These are phyloP conservation scores for Galagoides demidoff DNA, from an alignment of 2,797 vertebrate species.

Conservation along the genomic window DNA sequence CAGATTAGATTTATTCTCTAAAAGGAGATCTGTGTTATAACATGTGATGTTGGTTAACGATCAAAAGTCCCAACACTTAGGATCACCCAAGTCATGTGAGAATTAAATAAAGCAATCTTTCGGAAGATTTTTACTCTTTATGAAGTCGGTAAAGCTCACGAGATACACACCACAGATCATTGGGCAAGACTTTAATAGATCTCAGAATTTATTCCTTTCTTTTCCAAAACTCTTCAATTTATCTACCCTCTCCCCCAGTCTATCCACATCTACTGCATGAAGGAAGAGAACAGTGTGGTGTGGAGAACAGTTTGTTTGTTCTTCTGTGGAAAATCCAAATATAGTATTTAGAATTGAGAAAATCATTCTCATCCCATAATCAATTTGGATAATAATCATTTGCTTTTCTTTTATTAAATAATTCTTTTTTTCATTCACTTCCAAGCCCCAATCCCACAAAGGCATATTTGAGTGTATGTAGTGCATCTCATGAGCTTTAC, in stretches of 20 bases:
- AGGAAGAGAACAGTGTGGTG: background rate
- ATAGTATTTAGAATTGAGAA: background rate
- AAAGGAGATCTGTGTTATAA: background rate
- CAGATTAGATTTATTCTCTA: background rate
- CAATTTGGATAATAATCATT: background rate
- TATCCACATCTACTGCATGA: background rate
- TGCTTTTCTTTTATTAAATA: constrained; percentile 3
- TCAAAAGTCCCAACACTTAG: background rate
- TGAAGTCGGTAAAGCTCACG: background rate
- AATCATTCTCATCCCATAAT: background rate
- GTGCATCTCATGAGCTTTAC: no score
- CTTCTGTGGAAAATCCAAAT: background rate
- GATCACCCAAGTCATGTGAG: background rate
- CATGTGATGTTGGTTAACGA: background rate
- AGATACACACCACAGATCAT: background rate
- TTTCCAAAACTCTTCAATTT: background rate
- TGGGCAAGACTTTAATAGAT: background rate
- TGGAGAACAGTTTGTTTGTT: background rate
- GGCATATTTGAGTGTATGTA: background rate
- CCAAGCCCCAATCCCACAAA: background rate
- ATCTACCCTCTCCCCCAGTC: background rate
- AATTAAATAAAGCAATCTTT: background rate
- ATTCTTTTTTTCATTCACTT: background rate
- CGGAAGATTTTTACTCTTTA: background rate
- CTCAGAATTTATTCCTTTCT: background rate